Evolutionary conservation across 2,113 vertebrate genomes (phyloP).

Genomic region (Recurvirostra avosetta): DNA sequence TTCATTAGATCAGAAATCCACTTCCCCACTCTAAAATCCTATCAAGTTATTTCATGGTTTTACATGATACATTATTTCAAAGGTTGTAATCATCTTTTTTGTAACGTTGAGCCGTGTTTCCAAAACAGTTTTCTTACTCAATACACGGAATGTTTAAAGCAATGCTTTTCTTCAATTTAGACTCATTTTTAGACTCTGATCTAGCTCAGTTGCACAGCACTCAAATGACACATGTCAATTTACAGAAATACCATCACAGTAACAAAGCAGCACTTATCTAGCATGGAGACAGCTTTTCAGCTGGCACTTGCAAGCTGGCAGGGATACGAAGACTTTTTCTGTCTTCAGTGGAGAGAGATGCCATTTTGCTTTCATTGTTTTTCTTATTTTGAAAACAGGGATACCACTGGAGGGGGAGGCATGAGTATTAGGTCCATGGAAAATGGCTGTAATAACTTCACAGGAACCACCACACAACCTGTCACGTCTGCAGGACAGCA

Average conservation of each 20-base stretch:
- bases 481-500: neutral
- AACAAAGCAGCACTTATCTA: constrained; percentile 17
- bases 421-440: neutral
- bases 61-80: neutral
- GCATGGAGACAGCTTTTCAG: neutral
- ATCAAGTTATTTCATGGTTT: neutral
- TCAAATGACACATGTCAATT: neutral
- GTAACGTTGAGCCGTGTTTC: neutral
- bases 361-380: neutral
- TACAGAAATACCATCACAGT: neutral
- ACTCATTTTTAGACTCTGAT: neutral
- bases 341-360: neutral
- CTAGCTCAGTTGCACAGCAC: neutral
- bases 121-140: neutral
- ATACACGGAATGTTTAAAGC: neutral
- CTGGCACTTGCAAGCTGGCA: neutral
- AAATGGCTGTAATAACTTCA: neutral
- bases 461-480: neutral
- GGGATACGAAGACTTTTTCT: neutral
- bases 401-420: neutral
- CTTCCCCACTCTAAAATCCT: neutral
- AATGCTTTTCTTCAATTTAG: neutral
- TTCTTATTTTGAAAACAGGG: neutral
- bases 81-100: neutral
- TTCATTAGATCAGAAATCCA: neutral